A percentile compares a stretch with the other conserved stretches of the same genome.
Conservation (phyloP, 2,113 vertebrate species). For the Ceyx melanurus region DNA sequence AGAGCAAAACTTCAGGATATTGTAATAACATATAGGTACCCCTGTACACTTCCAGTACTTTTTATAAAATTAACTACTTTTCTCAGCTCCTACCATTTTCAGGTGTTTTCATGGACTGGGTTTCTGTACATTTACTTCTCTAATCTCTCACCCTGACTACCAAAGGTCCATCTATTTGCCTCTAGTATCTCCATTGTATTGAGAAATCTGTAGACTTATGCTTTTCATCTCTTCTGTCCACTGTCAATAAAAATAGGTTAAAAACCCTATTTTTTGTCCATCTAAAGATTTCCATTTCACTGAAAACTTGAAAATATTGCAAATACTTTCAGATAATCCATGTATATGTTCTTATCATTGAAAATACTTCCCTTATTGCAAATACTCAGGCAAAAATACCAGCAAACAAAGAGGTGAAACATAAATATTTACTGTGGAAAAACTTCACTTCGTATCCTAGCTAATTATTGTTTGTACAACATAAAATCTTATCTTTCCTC, state of each 20-base stretch:
- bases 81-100: background rate
- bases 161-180: background rate
- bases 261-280: background rate
- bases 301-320: background rate
- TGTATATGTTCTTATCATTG: accelerated
- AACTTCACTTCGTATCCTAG: background rate
- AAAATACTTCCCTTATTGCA: background rate
- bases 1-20: background rate
- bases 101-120: background rate
- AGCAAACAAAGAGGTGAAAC: background rate
- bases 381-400: background rate
- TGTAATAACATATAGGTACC: background rate
- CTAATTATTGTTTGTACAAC: background rate
- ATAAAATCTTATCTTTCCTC: background rate
- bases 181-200: background rate
- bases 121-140: background rate
- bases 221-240: background rate
- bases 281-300: background rate
- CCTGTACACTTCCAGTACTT: background rate
- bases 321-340: background rate
- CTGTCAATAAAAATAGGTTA: background rate
- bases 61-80: background rate
- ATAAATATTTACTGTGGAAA: background rate
- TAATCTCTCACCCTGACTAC: background rate
- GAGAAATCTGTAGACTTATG: background rate